Evolutionary conservation across 2,113 vertebrate species (phyloP).

Genomic region (Naja naja): DNA sequence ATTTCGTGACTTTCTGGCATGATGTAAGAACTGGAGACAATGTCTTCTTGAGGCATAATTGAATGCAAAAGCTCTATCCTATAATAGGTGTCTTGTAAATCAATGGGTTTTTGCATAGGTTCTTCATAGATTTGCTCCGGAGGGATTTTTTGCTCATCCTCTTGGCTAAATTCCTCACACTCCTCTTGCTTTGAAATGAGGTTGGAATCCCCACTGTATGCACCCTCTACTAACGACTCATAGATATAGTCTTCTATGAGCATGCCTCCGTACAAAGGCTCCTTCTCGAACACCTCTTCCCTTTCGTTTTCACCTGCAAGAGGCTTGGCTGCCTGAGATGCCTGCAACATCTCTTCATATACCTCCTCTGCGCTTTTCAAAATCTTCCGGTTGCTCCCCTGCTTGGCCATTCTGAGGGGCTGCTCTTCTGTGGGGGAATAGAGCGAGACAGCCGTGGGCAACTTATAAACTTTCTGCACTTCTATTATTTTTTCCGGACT

Average conservation of each 20-base stretch:
- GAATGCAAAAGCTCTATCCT: slow-evolving; percentile 77
- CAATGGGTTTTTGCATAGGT: slow-evolving; percentile 79
- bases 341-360: slow-evolving; percentile 93
- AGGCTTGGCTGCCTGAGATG: slow-evolving; percentile 78
- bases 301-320: slow-evolving; percentile 79
- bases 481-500: slow-evolving; percentile 89
- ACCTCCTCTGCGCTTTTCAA: slow-evolving; percentile 90
- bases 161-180: slow-evolving; percentile 65
- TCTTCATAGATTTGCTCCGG: slow-evolving; percentile 86
- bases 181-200: slow-evolving; percentile 70
- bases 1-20: slow-evolving; percentile 84
- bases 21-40: slow-evolving; percentile 69
- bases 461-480: slow-evolving; percentile 88
- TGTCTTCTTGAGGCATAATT: slow-evolving; percentile 75
- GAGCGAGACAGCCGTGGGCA: slow-evolving; percentile 85
- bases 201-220: slow-evolving; percentile 72
- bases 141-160: slow-evolving; percentile 77
- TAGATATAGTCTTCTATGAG: slow-evolving; percentile 97
- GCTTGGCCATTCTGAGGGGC: slow-evolving; percentile 52
- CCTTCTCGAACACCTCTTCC: slow-evolving; percentile 86
- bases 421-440: slow-evolving; percentile 81
- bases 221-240: slow-evolving; percentile 89
- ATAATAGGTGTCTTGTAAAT: slow-evolving; percentile 81
- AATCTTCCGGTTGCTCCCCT: slow-evolving; percentile 67
- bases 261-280: slow-evolving; percentile 95